Percentiles rank a stretch among this genome's conserved stretches.
These are phyloP conservation scores for Microhierax caerulescens DNA, from an alignment of 2,797 vertebrate species.

Conservation along the genomic window DNA sequence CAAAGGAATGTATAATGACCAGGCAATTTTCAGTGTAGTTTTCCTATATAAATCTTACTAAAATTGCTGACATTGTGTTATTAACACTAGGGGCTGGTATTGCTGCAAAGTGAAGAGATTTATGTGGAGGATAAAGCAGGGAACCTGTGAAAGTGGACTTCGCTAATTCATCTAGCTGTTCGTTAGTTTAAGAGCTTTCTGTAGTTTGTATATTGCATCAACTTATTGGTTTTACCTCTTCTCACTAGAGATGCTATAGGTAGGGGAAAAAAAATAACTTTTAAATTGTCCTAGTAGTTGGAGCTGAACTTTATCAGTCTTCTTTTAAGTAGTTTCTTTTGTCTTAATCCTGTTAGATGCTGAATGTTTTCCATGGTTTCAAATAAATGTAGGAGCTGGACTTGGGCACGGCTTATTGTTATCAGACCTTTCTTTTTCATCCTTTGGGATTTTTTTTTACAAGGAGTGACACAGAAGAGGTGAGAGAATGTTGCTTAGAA, in stretches of 20 bases:
- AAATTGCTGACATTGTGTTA: conserved; percentile 19
- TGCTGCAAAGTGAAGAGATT: conserved; percentile 35
- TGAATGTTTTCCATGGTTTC: not conserved
- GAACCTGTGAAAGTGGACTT: not conserved
- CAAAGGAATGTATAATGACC: conserved; percentile 16
- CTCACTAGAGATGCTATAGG: not conserved
- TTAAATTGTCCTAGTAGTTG: not conserved
- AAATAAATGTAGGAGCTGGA: not conserved
- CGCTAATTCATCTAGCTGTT: conserved; percentile 3
- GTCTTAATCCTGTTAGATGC: not conserved
- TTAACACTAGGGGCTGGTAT: conserved; percentile 20
- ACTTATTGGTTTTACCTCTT: not conserved
- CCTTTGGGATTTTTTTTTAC: not conserved
- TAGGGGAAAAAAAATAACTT: not conserved
- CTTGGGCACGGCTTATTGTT: not conserved
- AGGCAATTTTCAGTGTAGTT: conserved; percentile 6
- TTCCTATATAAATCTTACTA: conserved; percentile 9
- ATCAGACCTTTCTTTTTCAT: not conserved
- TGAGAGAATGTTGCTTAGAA: not conserved
- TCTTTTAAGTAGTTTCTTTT: not conserved
- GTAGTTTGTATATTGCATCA: not conserved
- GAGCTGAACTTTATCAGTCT: not conserved
- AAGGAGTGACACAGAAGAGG: not conserved
- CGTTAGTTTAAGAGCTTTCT: not conserved
- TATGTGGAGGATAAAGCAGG: conserved; percentile 31